Conservation (phyloP, 2,113 vertebrate genomes). For the Felis catus region DNA sequence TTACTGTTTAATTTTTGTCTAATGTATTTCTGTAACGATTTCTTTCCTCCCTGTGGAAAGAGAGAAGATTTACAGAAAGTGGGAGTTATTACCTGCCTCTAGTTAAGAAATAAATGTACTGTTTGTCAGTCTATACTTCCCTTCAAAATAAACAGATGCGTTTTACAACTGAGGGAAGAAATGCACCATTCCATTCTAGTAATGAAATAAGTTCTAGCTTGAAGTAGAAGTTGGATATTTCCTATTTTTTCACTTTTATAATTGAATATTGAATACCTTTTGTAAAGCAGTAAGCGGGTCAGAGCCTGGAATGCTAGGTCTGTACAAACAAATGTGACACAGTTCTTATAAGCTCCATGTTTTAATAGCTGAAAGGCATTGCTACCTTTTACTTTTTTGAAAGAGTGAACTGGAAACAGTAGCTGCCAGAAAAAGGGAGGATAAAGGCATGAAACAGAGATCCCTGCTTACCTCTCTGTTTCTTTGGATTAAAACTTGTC, state of each 20-base stretch:
- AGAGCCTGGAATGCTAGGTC: background rate
- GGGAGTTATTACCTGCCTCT: conserved; percentile 2
- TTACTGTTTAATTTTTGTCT: conserved; percentile 9
- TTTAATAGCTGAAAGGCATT: background rate
- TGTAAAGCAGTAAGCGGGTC: background rate
- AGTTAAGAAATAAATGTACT: conserved; percentile 26
- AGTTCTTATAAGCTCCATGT: background rate
- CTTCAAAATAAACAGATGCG: conserved; percentile 44
- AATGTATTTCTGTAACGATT: background rate
- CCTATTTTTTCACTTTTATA: conserved; percentile 30
- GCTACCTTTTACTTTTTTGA: background rate
- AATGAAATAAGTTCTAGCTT: background rate
- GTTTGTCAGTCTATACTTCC: background rate
- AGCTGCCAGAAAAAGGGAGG: background rate
- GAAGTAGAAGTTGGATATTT: background rate
- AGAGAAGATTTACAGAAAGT: background rate
- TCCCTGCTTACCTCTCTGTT: background rate
- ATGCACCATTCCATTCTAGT: background rate
- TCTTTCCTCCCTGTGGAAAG: background rate
- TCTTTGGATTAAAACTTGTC: background rate
- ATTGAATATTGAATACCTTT: background rate
- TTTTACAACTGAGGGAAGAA: conserved; percentile 14
- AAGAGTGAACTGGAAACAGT: background rate
- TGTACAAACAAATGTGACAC: background rate
- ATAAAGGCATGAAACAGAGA: background rate